Evolutionary conservation across 2,797 vertebrate species (phyloP), one percentile per base, ranked within the genome.

Genomic region (Coendou prehensilis): DNA sequence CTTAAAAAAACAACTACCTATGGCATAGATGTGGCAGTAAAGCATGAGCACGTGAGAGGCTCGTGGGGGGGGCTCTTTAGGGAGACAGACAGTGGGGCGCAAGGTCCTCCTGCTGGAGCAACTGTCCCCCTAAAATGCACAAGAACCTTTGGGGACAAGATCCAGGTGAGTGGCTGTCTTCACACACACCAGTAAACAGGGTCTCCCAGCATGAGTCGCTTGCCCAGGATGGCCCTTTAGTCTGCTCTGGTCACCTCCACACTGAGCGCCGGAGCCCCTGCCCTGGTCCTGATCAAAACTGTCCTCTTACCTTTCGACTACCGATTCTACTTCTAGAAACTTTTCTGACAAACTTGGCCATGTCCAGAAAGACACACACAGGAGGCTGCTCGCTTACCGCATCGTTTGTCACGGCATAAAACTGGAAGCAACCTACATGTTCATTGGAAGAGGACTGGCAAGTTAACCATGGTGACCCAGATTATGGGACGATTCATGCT

Each of bases 1-100:
- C 82, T 97, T 61, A 45, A 88, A 63, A 91, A 93, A 97, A 93
- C 59, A 94, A 85, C 56, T 17, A 26, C 75, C 41, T 28, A 61
- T 37, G 61, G 52, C 52, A 95, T n/a, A 64, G 94, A 93, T 1
- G 11, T 61, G 73, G 73, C 73, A 41, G 14, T 0, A 5, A 81
- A 81, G 20, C 26, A 28, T 18, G 59, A 50, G n/a, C 88, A 56
- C 4, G 52, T 87, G 61, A 47, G 26, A 13, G 45, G 41, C 54
- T n/a, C 15, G 17, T 56, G 28, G 76, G 52, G 57, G 41, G 30
- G 13, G 37, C 18, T 88, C 67, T 89, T 91, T 45, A 37, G 2
- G n/a, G 85, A 86, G 91, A 26, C 59, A 45, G 45, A 22, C 26
- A 76, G 41, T 76, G 18, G 1, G 2, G 18, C 47, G 50, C 17